phyloP scores from a whole-genome alignment of 2,888 invertebrate species.

The Campoplex capitator region DNA sequence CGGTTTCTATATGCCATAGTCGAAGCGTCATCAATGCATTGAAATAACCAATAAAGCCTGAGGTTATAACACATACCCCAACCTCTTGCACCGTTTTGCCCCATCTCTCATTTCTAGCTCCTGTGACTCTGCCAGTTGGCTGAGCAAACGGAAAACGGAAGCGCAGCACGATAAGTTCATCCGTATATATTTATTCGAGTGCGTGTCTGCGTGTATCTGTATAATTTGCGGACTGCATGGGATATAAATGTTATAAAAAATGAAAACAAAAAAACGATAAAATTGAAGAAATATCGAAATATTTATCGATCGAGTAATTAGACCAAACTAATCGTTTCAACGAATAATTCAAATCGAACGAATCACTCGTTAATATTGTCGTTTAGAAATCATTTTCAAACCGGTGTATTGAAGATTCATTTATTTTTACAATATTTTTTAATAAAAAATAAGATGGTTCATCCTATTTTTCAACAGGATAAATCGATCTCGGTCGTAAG shows the following conservation, averaged over 20 bases:
- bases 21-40: slow-evolving; percentile 74
- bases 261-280: neutral
- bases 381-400: too few species aligned
- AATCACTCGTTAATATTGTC: neutral
- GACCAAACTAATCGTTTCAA: neutral
- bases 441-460: neutral
- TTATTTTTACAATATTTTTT: neutral
- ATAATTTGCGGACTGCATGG: neutral
- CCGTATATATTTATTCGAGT: neutral
- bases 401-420: neutral
- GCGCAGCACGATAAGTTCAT: slow-evolving; percentile 39
- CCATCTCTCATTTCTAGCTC: neutral
- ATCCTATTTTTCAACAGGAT: neutral
- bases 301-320: neutral
- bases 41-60: slow-evolving; percentile 76
- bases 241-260: neutral
- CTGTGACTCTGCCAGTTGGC: slow-evolving; percentile 12
- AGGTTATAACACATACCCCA: slow-evolving; percentile 25
- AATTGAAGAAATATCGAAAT: neutral
- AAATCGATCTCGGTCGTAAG: neutral
- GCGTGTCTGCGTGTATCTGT: neutral
- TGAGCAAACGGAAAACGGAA: slow-evolving; percentile 49
- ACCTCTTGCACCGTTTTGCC: slow-evolving; percentile 6
- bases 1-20: slow-evolving; percentile 71
- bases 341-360: neutral